Evolutionary conservation across 1,140 invertebrate genomes (phyloP).

Genomic region (Heliothis virescens): DNA sequence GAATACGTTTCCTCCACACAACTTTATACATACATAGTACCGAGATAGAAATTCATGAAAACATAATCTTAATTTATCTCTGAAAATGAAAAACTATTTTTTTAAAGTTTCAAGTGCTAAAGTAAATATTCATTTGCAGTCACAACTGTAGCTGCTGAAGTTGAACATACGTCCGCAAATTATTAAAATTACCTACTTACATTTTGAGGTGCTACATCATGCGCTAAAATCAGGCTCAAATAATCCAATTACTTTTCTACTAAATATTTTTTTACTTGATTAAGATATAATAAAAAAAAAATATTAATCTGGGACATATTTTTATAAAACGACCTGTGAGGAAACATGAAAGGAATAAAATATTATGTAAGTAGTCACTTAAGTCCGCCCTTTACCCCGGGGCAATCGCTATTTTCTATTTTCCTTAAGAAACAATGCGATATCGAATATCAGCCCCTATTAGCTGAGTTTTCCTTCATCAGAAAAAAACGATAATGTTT

Average conservation of each 20-base stretch:
- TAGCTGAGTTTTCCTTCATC: neutral
- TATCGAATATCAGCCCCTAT: constrained; percentile 5
- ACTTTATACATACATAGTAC: too few species aligned
- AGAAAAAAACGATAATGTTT: neutral
- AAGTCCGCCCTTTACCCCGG: neutral
- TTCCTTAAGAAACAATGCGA: neutral
- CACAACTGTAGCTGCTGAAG: too few species aligned
- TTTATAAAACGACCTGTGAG: neutral
- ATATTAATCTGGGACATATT: neutral
- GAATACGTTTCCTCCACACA: neutral
- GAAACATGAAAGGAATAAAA: neutral
- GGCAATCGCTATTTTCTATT: neutral
- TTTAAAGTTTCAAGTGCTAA: too few species aligned
- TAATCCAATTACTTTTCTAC: too few species aligned
- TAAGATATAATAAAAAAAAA: too few species aligned
- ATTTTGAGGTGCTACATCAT: too few species aligned
- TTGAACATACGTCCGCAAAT: too few species aligned
- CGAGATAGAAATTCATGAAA: neutral
- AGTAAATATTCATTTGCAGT: too few species aligned
- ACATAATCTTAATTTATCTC: neutral
- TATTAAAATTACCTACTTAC: too few species aligned
- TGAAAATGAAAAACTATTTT: too few species aligned
- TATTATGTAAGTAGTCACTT: neutral
- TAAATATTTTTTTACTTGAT: too few species aligned
- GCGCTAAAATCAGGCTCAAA: too few species aligned